Conservation (phyloP, 2,797 vertebrate species). For the Acomys russatus region DNA sequence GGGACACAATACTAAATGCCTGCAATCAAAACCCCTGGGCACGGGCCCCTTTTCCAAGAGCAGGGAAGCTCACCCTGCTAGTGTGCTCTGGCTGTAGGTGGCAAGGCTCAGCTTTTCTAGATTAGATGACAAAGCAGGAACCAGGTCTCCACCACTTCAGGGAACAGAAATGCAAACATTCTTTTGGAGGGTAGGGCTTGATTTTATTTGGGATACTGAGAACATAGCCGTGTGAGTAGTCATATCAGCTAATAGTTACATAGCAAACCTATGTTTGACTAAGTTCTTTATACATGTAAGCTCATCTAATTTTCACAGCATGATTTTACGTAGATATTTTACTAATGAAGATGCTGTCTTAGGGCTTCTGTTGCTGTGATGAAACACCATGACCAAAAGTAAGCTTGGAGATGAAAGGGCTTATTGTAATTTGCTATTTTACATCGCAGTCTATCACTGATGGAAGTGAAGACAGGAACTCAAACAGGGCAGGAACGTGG, state of each 20-base stretch:
- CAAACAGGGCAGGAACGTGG: background rate
- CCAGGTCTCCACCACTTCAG: background rate
- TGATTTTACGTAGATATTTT: slow-evolving; percentile 29
- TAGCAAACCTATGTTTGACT: background rate
- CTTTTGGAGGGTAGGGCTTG: background rate
- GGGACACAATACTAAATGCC: background rate
- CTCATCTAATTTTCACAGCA: background rate
- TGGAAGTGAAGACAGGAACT: background rate
- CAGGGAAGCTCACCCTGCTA: background rate
- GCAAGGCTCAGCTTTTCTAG: background rate
- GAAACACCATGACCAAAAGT: background rate
- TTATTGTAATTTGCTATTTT: background rate
- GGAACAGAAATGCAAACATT: slow-evolving; percentile 6
- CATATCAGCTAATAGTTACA: background rate
- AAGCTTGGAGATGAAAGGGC: background rate
- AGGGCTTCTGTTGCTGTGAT: background rate
- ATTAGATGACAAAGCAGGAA: background rate
- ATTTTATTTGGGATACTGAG: slow-evolving; percentile 61
- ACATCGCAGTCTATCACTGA: background rate
- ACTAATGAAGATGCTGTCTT: background rate
- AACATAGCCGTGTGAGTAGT: background rate
- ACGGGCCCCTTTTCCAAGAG: background rate
- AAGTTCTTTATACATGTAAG: background rate
- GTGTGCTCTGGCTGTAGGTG: background rate
- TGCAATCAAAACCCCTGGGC: too few species aligned